phyloP scores from a whole-genome alignment of 2,888 invertebrate genomes.

The Orthosia cruda region DNA sequence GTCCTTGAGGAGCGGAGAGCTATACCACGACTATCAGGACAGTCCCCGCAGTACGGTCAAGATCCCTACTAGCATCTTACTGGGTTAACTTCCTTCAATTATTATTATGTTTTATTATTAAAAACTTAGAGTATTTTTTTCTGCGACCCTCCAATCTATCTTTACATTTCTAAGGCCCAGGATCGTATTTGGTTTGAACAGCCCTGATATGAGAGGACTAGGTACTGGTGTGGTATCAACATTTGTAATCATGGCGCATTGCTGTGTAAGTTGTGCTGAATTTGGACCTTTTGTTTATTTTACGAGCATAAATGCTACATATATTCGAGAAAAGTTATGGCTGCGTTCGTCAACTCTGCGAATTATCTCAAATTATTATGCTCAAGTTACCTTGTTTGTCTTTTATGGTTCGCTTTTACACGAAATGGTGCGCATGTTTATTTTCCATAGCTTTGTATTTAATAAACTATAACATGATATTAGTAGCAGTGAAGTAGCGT shows the following conservation, averaged over 20 bases:
- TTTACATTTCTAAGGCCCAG: neutral
- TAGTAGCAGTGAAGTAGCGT: no score
- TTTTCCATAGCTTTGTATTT: neutral
- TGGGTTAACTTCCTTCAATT: no score
- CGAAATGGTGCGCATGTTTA: neutral
- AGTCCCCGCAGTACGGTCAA: no score
- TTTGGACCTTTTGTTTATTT: constrained; percentile 29
- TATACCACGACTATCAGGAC: no score
- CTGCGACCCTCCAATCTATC: neutral
- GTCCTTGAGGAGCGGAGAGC: no score
- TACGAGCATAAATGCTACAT: constrained; percentile 13
- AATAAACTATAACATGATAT: no score
- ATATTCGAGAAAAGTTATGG: neutral
- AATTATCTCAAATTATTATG: constrained; percentile 10
- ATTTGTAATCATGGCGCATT: constrained; percentile 46
- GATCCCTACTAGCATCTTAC: no score
- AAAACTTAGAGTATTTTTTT: neutral
- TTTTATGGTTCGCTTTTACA: neutral
- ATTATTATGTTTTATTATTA: no score
- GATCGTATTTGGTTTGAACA: neutral
- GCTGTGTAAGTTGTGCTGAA: constrained; percentile 11
- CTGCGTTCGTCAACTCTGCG: neutral
- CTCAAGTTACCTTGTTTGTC: neutral
- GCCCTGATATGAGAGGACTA: constrained; percentile 4
- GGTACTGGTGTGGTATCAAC: constrained; percentile 22